Conservation (phyloP, 1,140 invertebrate genomes). For the Formica selysi region DNA sequence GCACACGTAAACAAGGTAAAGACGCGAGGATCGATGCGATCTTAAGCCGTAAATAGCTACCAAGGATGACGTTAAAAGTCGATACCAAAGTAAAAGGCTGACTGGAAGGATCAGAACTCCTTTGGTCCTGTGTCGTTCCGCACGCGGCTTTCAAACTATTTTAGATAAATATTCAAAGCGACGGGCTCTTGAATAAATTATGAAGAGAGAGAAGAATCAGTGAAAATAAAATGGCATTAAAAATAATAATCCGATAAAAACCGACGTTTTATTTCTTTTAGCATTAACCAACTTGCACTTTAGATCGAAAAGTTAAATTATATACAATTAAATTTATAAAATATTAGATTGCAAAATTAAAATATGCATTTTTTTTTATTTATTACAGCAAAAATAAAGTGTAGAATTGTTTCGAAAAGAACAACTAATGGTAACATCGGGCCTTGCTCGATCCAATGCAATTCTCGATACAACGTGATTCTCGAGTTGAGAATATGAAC, state of each 20-base stretch:
- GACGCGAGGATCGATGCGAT: not conserved
- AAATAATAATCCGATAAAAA: not conserved
- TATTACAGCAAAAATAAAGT: not conserved
- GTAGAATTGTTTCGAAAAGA: not conserved
- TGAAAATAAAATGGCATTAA: not conserved
- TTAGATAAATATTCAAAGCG: not conserved
- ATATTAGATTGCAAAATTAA: not conserved
- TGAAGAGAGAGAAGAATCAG: not conserved
- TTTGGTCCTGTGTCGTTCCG: not conserved
- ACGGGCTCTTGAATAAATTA: not conserved
- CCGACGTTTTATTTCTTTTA: not conserved
- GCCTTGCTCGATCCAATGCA: not conserved
- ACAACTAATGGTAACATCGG: not conserved
- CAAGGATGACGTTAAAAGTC: not conserved
- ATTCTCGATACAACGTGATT: not conserved
- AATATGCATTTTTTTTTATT: not conserved
- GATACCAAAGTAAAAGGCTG: not conserved
- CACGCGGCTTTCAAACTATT: not conserved
- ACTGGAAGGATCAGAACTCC: not conserved
- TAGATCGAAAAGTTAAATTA: not conserved
- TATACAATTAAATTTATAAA: not conserved
- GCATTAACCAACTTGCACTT: not conserved
- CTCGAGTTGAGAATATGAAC: not conserved
- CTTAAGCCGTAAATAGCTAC: not conserved
- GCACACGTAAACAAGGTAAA: constrained; percentile 23